These are phyloP conservation scores for Stenchaetothrips biformis DNA, from an alignment of 2,888 invertebrate genomes.

Conservation along the genomic window DNA sequence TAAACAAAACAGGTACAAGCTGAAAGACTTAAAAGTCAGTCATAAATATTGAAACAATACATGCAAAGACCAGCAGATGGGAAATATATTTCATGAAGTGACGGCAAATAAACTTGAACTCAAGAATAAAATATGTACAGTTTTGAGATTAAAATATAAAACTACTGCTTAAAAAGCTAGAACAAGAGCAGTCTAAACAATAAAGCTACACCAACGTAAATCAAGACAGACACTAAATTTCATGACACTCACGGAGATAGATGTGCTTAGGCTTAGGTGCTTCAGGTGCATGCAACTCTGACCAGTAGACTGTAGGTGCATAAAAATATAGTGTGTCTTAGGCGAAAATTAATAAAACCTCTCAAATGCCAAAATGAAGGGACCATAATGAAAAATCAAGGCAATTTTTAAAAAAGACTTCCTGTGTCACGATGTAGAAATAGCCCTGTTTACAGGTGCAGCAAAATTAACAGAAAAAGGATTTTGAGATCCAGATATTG, in stretches of 20 bases:
- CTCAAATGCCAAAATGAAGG: background rate
- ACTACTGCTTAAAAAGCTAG: background rate
- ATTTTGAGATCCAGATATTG: no score
- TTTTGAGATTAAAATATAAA: background rate
- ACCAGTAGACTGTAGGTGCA: background rate
- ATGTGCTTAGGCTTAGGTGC: background rate
- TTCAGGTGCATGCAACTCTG: conserved; percentile 11
- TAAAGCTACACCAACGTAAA: background rate
- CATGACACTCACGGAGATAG: conserved; percentile 3
- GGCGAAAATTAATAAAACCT: no score
- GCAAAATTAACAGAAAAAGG: no score
- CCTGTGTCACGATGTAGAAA: no score
- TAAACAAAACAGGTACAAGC: conserved; percentile 40
- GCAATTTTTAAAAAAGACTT: no score
- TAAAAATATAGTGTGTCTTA: background rate
- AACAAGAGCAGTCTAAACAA: no score
- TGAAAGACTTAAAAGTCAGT: background rate
- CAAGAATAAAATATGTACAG: background rate
- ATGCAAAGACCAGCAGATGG: no score
- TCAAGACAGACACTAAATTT: background rate
- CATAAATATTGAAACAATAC: background rate
- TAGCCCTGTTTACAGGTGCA: no score
- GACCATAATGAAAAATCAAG: background rate
- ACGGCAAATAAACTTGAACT: background rate
- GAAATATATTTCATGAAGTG: background rate